These are phyloP conservation scores for Tigriopus japonicus DNA, from an alignment of 1,140 invertebrate species.

Conservation along the genomic window DNA sequence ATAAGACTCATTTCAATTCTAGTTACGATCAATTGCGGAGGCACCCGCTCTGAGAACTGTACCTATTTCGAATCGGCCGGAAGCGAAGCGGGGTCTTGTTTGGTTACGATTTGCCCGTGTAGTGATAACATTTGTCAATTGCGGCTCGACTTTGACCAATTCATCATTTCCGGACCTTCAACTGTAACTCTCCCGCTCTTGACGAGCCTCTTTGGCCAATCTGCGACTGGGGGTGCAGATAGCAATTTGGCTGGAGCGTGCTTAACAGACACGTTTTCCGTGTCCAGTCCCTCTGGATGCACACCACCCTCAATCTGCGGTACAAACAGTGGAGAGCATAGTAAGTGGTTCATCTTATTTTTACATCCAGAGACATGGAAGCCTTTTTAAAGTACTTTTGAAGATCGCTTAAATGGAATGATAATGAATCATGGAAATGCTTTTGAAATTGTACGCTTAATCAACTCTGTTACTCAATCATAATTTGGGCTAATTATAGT, in stretches of 20 bases:
- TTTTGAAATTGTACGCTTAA: no score
- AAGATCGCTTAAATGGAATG: no score
- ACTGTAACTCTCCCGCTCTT: not conserved
- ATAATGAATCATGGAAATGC: no score
- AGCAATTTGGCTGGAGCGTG: not conserved
- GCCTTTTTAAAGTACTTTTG: no score
- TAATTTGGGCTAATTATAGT: no score
- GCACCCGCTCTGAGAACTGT: not conserved
- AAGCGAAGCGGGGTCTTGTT: not conserved
- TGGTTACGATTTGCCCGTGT: not conserved
- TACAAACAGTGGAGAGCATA: not conserved
- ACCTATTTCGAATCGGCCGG: slow-evolving; percentile 1
- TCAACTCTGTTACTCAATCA: no score
- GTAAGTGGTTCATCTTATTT: no score
- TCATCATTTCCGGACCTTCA: not conserved
- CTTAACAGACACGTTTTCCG: not conserved
- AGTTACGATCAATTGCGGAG: slow-evolving; percentile 1
- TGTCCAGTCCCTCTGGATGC: not conserved
- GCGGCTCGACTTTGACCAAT: slow-evolving; percentile 1
- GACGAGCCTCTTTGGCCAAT: not conserved
- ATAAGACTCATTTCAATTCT: not conserved
- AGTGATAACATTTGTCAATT: slow-evolving; percentile 9
- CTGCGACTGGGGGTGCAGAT: not conserved
- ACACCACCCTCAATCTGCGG: not conserved
- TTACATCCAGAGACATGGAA: no score